phyloP scores from a whole-genome alignment of 2,888 invertebrate genomes.

The Adineta ricciae region DNA sequence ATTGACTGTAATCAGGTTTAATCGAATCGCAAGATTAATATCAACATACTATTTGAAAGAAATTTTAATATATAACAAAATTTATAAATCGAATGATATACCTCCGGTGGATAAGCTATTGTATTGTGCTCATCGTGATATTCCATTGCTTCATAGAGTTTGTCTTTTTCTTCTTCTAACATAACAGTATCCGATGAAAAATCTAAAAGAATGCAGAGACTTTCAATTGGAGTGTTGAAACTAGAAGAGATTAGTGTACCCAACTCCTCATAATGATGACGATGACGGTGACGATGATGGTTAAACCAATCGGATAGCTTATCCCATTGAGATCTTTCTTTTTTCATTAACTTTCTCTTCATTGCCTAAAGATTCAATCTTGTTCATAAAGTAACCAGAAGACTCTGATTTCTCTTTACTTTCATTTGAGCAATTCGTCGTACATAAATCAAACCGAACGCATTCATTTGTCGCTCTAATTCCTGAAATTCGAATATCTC shows the following conservation, averaged over 20 bases:
- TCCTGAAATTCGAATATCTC: constrained; percentile 45
- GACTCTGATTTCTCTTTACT: constrained; percentile 36
- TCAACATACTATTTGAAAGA: no score
- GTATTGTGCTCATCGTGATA: constrained; percentile 20
- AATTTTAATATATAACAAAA: no score
- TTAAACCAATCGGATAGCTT: not conserved
- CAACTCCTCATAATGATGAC: constrained; percentile 13
- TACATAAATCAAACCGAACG: constrained; percentile 80
- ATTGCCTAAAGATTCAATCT: not conserved
- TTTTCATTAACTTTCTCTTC: not conserved
- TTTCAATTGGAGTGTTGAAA: not conserved
- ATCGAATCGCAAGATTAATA: no score
- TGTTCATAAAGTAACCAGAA: no score
- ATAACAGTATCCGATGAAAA: not conserved
- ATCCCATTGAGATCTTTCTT: constrained; percentile 11
- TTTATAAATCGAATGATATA: no score
- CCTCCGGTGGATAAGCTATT: not conserved
- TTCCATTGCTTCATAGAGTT: constrained; percentile 31
- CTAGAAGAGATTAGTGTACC: no score
- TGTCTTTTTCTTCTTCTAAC: constrained; percentile 19
- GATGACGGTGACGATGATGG: not conserved
- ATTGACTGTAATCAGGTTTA: no score
- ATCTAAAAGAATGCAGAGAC: not conserved
- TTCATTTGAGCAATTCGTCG: constrained; percentile 79
- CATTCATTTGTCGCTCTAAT: constrained; percentile 70